Conservation (phyloP, 2,888 invertebrate genomes). For the Willowsia nigromaculata region DNA sequence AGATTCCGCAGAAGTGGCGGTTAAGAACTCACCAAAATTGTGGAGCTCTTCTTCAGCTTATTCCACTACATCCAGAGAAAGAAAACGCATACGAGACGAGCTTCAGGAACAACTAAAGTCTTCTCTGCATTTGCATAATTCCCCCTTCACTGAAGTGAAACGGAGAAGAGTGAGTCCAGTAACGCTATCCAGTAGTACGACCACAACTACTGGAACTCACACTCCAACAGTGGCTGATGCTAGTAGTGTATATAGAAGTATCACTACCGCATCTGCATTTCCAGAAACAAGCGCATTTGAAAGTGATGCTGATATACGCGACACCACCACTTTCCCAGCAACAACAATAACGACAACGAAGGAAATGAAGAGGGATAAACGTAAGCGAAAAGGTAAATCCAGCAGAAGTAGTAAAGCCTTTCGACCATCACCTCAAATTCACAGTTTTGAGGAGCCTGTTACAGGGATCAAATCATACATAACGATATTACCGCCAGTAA, state of each 20-base stretch:
- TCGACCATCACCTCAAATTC: constrained; percentile 76
- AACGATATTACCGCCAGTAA: constrained; percentile 64
- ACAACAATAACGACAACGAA: background rate
- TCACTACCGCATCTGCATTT: constrained; percentile 24
- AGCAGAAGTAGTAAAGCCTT: constrained; percentile 62
- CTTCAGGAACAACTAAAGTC: constrained; percentile 24
- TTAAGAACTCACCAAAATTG: background rate
- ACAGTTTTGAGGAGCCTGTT: constrained; percentile 75
- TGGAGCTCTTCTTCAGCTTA: background rate
- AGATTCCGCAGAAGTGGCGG: constrained; percentile 56
- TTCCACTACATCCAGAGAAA: constrained; percentile 19
- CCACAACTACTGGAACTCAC: constrained; percentile 15
- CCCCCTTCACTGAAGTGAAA: background rate
- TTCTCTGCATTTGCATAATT: constrained; percentile 40
- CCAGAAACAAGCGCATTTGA: constrained; percentile 13
- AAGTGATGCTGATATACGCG: background rate
- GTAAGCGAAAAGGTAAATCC: constrained; percentile 44
- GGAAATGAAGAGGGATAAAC: constrained; percentile 46
- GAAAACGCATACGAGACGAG: constrained; percentile 26
- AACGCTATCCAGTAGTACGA: background rate
- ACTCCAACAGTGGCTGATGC: constrained; percentile 41
- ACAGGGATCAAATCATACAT: constrained; percentile 71
- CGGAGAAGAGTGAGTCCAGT: background rate
- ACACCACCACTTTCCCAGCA: constrained; percentile 19
- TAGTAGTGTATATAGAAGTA: constrained; percentile 31